Conservation (phyloP, 2,113 vertebrate genomes). For the Mus pahari region DNA sequence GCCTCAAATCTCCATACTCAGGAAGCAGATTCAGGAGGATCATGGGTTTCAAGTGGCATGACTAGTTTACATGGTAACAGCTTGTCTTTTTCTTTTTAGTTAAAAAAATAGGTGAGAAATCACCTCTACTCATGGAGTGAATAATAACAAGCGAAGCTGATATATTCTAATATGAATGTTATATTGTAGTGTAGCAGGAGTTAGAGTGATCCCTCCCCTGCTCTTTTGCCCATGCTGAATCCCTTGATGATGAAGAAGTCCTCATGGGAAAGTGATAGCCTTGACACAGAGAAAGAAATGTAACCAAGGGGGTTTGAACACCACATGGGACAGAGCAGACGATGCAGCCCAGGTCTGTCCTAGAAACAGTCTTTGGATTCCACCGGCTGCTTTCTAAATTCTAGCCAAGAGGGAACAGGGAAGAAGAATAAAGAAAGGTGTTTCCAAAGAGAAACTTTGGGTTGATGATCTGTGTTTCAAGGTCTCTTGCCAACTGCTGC, state of each 20-base stretch:
- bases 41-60: neutral
- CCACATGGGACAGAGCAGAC: accelerated
- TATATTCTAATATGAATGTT: neutral
- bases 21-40: neutral
- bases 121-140: neutral
- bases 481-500: accelerated
- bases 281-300: neutral
- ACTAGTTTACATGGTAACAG: neutral
- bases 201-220: neutral
- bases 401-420: neutral
- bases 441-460: neutral
- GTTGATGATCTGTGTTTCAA: neutral
- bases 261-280: no score
- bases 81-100: neutral
- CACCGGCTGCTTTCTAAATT: neutral
- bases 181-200: neutral
- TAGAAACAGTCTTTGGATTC: neutral
- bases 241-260: neutral
- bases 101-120: neutral
- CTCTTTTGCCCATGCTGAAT: no score
- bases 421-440: neutral
- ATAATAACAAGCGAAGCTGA: neutral
- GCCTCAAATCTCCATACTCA: neutral
- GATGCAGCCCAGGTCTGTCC: neutral
- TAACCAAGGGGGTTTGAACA: neutral